Evolutionary conservation across 2,113 vertebrate genomes (phyloP).

Genomic region (Sinocyclocheilus grahami): DNA sequence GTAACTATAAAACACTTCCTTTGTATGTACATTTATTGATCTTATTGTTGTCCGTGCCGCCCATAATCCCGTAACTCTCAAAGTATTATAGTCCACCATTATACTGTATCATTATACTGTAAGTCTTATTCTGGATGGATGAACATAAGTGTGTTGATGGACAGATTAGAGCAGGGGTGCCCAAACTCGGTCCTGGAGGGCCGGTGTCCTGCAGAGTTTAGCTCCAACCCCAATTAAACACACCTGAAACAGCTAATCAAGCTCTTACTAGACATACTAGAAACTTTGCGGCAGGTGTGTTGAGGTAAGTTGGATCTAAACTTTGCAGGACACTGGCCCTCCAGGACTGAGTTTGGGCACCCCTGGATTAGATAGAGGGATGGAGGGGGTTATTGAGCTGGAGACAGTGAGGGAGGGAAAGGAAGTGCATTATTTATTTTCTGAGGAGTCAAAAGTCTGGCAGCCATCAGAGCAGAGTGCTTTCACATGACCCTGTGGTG

Average conservation of each 20-base stretch:
- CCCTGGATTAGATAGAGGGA: slow-evolving; percentile 35
- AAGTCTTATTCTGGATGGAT: neutral
- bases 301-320: too few relatives aligned
- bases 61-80: neutral
- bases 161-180: slow-evolving; percentile 34
- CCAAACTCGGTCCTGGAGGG: too few relatives aligned
- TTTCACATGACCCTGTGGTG: slow-evolving; percentile 75
- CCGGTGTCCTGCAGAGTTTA: too few relatives aligned
- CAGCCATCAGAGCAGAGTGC: slow-evolving; percentile 60
- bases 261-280: too few relatives aligned
- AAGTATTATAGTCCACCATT: neutral
- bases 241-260: too few relatives aligned
- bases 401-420: slow-evolving; percentile 55
- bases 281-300: too few relatives aligned
- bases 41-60: neutral
- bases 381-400: slow-evolving; percentile 39
- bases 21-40: neutral
- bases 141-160: slow-evolving; percentile 36
- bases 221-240: too few relatives aligned
- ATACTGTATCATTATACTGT: neutral
- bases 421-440: slow-evolving; percentile 75
- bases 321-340: too few relatives aligned
- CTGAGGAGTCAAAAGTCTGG: slow-evolving; percentile 65
- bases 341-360: slow-evolving; percentile 41
- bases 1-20: neutral